Evolutionary conservation across 2,113 vertebrate species (phyloP), one percentile per base, ranked within the genome.

Genomic region (Thalassarche chlororhynchos): DNA sequence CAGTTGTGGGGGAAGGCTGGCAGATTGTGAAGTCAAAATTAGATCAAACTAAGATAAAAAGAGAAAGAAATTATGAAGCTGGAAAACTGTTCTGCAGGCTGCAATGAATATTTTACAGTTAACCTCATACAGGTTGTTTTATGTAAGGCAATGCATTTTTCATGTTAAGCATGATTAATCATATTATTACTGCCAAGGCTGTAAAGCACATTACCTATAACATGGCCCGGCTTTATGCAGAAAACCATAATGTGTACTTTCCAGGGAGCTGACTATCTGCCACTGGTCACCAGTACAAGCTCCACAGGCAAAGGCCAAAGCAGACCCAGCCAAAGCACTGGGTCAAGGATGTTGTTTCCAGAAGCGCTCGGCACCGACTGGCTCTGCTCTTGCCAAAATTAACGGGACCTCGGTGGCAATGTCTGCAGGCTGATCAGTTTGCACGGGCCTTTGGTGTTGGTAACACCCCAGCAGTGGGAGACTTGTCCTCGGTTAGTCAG

Each of bases 311-410:
- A 46, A 84, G 34, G 29, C 17, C 44, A 46, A 31, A 32, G 36
- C 3, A 4, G n/a, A n/a, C 10, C 10, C 31, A 42, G 32, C 10
- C 34, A 23, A 65, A 58, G 26, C 65, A 12, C 25, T 14, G 4
- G 17, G 25, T 13, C 15, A 31, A 16, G 15, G 31, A 58, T 1
- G 4, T 19, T 1, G 26, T 10, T 51, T 47, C 38, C 51, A 20
- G 8, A 23, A 38, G 6, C 1, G 2, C 14, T 38, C 4, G 1
- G n/a, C 60, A 32, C 47, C 1, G 2, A 14, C n/a, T 28, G 2
- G 1, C 57, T 52, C 55, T 14, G 10, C 10, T 62, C n/a, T 9
- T 8, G 32, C 14, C 4, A 0, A 49, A 44, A 29, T 11, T 17
- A 55, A 20, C 1, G 9, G 47, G 19, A 31, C 21, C 19, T 47